Percentiles rank a stretch among this genome's conserved stretches.
phyloP scores from a whole-genome alignment of 2,888 invertebrate species.

The Platycheirus rosarum region DNA sequence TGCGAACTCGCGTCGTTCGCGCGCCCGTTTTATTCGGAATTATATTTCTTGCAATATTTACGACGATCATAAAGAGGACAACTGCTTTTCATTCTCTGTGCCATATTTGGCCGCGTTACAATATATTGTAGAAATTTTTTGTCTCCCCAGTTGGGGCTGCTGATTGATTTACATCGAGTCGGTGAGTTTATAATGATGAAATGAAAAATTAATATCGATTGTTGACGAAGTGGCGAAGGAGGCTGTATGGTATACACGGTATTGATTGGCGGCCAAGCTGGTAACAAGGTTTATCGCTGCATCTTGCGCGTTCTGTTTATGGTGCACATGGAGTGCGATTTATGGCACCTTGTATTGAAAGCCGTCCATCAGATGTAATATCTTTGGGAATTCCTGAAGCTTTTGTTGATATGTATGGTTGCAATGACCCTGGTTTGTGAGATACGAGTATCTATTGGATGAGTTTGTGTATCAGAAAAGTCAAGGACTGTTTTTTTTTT shows the following conservation, averaged over 20 bases:
- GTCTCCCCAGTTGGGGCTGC: conserved; percentile 38
- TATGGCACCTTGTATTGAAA: conserved; percentile 67
- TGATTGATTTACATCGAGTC: conserved; percentile 74
- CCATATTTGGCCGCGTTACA: conserved; percentile 68
- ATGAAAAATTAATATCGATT: conserved; percentile 72
- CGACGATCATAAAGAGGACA: conserved; percentile 73
- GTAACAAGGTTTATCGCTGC: conserved; percentile 56
- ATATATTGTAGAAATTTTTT: conserved; percentile 47
- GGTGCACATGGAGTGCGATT: conserved; percentile 71
- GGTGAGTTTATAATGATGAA: conserved; percentile 74
- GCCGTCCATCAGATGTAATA: conserved; percentile 64
- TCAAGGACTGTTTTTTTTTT: conserved; percentile 31
- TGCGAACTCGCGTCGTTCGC: conserved; percentile 46
- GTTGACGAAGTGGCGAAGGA: conserved; percentile 11
- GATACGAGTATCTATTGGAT: conserved; percentile 42
- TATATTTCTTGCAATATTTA: conserved; percentile 73
- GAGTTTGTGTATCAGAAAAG: conserved; percentile 31
- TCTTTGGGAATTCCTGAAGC: conserved; percentile 51
- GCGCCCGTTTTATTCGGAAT: conserved; percentile 67
- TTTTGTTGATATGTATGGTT: conserved; percentile 17
- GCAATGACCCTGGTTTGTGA: conserved; percentile 53
- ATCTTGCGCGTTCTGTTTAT: conserved; percentile 68
- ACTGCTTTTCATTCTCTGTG: conserved; percentile 70
- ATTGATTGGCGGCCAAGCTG: conserved; percentile 14
- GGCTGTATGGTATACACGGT: conserved; percentile 6